Percentiles rank a stretch among this genome's conserved stretches.
phyloP scores from a whole-genome alignment of 1,140 invertebrate genomes.

The Lepidurus packardi region DNA sequence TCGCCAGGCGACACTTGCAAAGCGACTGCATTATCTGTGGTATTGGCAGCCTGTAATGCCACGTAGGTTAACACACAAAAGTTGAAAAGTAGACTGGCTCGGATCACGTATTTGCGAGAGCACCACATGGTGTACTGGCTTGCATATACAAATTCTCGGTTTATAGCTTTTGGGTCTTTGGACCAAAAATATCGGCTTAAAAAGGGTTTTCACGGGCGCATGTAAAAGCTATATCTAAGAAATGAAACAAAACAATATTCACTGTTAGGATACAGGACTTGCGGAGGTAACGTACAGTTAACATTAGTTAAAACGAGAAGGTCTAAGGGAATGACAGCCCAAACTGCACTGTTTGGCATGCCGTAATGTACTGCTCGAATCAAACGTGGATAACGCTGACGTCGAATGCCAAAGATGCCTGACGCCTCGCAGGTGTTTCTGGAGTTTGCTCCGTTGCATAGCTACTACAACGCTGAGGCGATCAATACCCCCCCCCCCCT shows the following conservation, averaged over 20 bases:
- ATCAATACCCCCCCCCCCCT: not conserved
- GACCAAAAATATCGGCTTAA: too few species aligned
- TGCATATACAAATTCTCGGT: not conserved
- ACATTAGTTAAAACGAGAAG: too few species aligned
- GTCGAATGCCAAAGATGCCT: not conserved
- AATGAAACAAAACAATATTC: too few species aligned
- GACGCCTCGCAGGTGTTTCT: not conserved
- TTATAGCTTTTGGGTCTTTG: not conserved
- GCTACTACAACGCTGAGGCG: not conserved
- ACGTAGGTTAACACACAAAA: slow-evolving; percentile 35
- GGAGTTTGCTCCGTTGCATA: slow-evolving; percentile 13
- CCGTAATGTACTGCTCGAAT: not conserved
- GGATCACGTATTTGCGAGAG: slow-evolving; percentile 32
- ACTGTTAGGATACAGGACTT: too few species aligned
- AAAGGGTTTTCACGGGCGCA: too few species aligned
- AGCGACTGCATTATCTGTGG: slow-evolving; percentile 23
- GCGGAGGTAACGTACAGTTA: too few species aligned
- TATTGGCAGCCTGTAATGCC: slow-evolving; percentile 34
- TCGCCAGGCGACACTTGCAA: not conserved
- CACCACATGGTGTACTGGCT: slow-evolving; percentile 26
- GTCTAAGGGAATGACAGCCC: not conserved
- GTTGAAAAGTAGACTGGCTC: slow-evolving; percentile 33
- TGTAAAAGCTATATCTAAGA: too few species aligned
- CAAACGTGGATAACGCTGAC: not conserved
- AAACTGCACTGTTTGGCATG: not conserved